Percentiles rank a stretch among this genome's conserved stretches.
These are phyloP conservation scores for Arothron firmamentum DNA, from an alignment of 2,113 vertebrate species.

Conservation along the genomic window DNA sequence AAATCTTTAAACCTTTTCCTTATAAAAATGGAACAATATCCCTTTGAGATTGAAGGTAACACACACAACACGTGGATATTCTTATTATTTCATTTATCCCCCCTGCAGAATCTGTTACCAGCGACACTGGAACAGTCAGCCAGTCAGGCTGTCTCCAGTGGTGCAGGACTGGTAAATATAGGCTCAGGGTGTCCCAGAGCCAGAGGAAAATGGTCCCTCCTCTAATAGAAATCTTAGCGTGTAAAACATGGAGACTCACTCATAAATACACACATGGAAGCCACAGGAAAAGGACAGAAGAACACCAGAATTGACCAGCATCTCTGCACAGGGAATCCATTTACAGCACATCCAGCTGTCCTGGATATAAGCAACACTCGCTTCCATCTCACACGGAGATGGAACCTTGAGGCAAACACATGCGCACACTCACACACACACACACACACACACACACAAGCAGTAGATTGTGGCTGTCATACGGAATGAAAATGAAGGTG, in stretches of 20 bases:
- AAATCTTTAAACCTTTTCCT: background rate
- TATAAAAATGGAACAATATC: background rate
- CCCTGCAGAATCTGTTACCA: no score
- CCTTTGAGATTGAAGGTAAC: background rate
- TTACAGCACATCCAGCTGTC: conserved; percentile 41
- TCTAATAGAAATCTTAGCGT: conserved; percentile 36
- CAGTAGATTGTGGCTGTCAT: conserved; percentile 41
- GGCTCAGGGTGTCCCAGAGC: conserved; percentile 28
- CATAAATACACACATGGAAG: background rate
- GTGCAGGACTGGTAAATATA: conserved; percentile 22
- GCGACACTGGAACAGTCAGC: conserved; percentile 5
- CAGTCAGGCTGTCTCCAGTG: conserved; percentile 33
- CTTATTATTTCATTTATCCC: no score
- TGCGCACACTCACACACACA: conserved; percentile 12
- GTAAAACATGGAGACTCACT: conserved; percentile 6
- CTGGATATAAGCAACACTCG: conserved; percentile 41
- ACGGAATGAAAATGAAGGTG: conserved; percentile 54
- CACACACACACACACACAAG: conserved; percentile 18
- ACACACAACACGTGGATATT: no score
- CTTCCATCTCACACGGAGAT: conserved; percentile 31
- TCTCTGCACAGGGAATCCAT: conserved; percentile 42
- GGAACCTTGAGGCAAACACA: conserved; percentile 28
- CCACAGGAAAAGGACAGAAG: conserved; percentile 35
- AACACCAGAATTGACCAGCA: conserved; percentile 34
- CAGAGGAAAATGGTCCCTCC: conserved; percentile 5